Base-by-base conservation (phyloP, 2,888 invertebrate genomes). In the Sussaba pulchella region DNA sequence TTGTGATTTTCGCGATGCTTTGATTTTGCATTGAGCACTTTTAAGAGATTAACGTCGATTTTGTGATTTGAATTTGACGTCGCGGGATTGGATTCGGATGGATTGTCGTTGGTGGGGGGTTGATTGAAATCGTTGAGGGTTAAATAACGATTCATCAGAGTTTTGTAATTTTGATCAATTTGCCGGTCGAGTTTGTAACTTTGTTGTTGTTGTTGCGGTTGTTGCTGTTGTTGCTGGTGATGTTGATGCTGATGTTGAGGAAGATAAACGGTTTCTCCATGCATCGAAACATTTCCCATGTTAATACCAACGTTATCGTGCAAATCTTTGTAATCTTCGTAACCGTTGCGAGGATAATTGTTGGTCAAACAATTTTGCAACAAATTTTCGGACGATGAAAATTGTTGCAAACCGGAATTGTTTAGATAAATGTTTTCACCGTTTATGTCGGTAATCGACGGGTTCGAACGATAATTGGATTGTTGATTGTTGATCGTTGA, bases 401-500 rank as follows among this genome's bases (percentile, higher is more conserved):
- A 91, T 74, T 91, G 91, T 72, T 91, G 92, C 17, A 90, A 81
- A 4, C 91, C 87, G 2, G 92, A 91, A 63, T 90, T 91, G 3
- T 90, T 88, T 21, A 89, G 78, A 73, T 91, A 91, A 39, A 89
- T 88, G n/a, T 91, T 89, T 81, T 92, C 91, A 1, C 82, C 86
- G 77, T 86, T 89, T 10, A 90, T 85, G 75, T 92, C 91, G 77
- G 90, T 91, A 89, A 92, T 89, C 63, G 91, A 87, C 8, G 92
- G 89, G 17, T 86, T 87, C 36, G 90, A 89, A 64, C 90, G 84
- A 72, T 90, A 92, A 61, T 77, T 87, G 69, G 76, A 78, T 17
- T 78, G 81, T n/a, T 63, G 87, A 61, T 64, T 66, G 63, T 83
- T 86, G 71, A 82, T 79, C 43, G 87, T 83, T 14, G 75, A 43